Percentiles rank a stretch among this genome's conserved stretches.
These are phyloP conservation scores for Drosophila micromelanica DNA, from an alignment of 1,140 invertebrate species.

Conservation along the genomic window DNA sequence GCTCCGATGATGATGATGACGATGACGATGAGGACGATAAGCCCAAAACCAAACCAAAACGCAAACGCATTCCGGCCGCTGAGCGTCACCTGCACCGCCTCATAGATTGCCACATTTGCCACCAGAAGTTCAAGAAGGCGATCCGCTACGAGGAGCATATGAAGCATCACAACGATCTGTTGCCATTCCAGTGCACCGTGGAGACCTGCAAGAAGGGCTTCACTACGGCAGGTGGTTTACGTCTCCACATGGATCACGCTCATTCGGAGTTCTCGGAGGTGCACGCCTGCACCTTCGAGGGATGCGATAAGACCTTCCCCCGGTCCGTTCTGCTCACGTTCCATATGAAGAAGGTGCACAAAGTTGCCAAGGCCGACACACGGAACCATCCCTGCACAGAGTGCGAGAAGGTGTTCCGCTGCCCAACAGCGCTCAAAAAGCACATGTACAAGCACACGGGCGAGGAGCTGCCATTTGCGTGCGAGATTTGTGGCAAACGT, in stretches of 20 bases:
- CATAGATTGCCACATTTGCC: slow-evolving; percentile 80
- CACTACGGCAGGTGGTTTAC: slow-evolving; percentile 72
- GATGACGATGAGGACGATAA: slow-evolving; percentile 41
- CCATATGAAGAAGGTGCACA: slow-evolving; percentile 79
- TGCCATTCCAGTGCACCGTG: slow-evolving; percentile 77
- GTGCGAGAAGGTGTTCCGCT: slow-evolving; percentile 81
- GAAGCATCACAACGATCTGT: slow-evolving; percentile 77
- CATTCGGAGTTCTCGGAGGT: slow-evolving; percentile 74
- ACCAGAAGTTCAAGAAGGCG: slow-evolving; percentile 79
- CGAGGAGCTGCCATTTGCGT: slow-evolving; percentile 86
- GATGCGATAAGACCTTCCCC: slow-evolving; percentile 72
- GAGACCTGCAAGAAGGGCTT: slow-evolving; percentile 76
- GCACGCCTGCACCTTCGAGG: slow-evolving; percentile 69
- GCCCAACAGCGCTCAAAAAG: slow-evolving; percentile 82
- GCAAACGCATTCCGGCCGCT: slow-evolving; percentile 59
- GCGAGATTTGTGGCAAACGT: slow-evolving; percentile 85
- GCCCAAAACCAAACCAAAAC: slow-evolving; percentile 56
- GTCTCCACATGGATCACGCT: slow-evolving; percentile 75
- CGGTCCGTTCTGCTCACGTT: slow-evolving; percentile 69
- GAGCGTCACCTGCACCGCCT: slow-evolving; percentile 62
- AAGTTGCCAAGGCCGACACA: slow-evolving; percentile 64
- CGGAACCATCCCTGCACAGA: slow-evolving; percentile 63
- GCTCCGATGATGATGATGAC: slow-evolving; percentile 56
- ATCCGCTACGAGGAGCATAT: slow-evolving; percentile 78
- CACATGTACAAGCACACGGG: slow-evolving; percentile 86